Evolutionary conservation across 2,888 invertebrate species (phyloP).

Genomic region (Glyphotaelius pellucidus): DNA sequence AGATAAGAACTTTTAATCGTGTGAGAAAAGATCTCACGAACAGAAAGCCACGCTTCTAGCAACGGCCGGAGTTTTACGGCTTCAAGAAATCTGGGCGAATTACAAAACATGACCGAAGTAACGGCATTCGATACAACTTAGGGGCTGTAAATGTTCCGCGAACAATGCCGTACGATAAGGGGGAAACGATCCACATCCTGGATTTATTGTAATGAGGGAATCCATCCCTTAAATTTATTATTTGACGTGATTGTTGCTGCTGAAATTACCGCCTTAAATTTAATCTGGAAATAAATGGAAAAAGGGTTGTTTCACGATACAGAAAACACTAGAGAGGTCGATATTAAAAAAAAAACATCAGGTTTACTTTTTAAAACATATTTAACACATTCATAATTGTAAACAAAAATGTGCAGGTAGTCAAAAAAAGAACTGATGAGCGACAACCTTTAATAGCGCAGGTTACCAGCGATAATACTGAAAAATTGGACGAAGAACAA

Average conservation of each 20-base stretch:
- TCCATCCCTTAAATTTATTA: background rate
- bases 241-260: background rate
- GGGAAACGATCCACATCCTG: background rate
- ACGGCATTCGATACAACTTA: background rate
- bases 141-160: background rate
- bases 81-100: background rate
- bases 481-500: too few relatives aligned
- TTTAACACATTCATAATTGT: too few relatives aligned
- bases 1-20: background rate
- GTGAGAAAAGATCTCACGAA: background rate
- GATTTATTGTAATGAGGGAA: conserved; percentile 2
- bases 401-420: too few relatives aligned
- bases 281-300: background rate
- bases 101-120: background rate
- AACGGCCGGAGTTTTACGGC: background rate
- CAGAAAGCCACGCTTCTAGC: background rate
- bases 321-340: background rate
- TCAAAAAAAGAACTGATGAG: too few relatives aligned
- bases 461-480: too few relatives aligned
- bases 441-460: too few relatives aligned
- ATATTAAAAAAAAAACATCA: background rate
- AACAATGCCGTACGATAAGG: background rate
- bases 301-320: background rate
- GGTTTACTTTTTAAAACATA: too few relatives aligned
- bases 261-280: background rate